phyloP scores from a whole-genome alignment of 35 echinoderm and acorn worm species.

The Stichopus chloronotus region DNA sequence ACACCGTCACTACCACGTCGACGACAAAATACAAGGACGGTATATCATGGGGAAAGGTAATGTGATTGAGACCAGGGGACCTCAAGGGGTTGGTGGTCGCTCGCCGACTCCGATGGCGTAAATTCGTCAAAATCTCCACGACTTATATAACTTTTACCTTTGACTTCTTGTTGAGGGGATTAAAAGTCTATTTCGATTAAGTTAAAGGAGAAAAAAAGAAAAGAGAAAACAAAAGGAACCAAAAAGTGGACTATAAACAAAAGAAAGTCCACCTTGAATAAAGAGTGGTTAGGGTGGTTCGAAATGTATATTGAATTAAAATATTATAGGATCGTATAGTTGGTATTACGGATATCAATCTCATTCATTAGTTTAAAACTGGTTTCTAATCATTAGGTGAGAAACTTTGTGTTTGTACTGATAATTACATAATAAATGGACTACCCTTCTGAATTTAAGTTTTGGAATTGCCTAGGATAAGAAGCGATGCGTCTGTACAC shows the following conservation, averaged over 20 bases:
- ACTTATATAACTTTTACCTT: background rate
- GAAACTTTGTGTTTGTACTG: too few relatives aligned
- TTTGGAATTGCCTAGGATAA: too few relatives aligned
- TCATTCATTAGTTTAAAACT: too few relatives aligned
- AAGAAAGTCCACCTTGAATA: background rate
- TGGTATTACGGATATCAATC: too few relatives aligned
- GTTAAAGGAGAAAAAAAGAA: background rate
- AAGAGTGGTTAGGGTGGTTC: too few relatives aligned
- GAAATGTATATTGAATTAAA: too few relatives aligned
- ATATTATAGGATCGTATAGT: too few relatives aligned
- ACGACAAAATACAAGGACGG: constrained; percentile 29
- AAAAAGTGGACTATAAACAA: background rate
- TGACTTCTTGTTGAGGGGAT: background rate
- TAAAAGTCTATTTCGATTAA: background rate
- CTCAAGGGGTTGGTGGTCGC: background rate
- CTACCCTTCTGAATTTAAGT: too few relatives aligned
- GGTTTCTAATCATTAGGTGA: too few relatives aligned
- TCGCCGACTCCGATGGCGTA: background rate
- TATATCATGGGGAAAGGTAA: constrained; percentile 34
- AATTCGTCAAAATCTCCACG: constrained; percentile 9
- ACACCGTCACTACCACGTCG: constrained; percentile 37
- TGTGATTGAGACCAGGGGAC: constrained; percentile 36
- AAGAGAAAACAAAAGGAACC: background rate
- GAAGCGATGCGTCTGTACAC: too few relatives aligned
- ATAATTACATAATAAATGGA: too few relatives aligned